phyloP scores from a whole-genome alignment of 2,888 invertebrate species.

The Prosopocoilus inquinatus region DNA sequence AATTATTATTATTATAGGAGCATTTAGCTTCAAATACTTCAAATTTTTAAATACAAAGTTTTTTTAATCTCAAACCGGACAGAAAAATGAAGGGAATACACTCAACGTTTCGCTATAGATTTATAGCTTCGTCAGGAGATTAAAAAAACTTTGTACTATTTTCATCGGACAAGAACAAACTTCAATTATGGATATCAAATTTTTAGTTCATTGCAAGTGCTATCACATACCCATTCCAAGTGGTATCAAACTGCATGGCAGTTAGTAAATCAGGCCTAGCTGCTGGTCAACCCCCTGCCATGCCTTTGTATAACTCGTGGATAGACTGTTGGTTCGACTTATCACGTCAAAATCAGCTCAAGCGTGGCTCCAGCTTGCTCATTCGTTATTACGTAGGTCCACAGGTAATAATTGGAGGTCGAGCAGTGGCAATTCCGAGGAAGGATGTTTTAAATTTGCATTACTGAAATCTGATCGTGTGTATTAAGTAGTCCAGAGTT shows the following conservation, averaged over 20 bases:
- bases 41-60: too few species aligned
- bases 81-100: too few species aligned
- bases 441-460: constrained; percentile 23
- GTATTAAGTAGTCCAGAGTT: not conserved
- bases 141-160: too few species aligned
- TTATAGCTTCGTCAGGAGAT: too few species aligned
- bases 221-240: constrained; percentile 87
- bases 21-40: too few species aligned
- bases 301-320: constrained; percentile 83
- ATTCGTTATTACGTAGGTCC: constrained; percentile 70
- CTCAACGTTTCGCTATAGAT: too few species aligned
- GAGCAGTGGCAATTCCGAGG: constrained; percentile 35
- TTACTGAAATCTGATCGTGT: constrained; percentile 8
- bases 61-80: too few species aligned
- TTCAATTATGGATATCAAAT: not conserved
- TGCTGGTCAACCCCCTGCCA: constrained; percentile 80
- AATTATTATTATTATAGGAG: too few species aligned
- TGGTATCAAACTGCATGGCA: constrained; percentile 89
- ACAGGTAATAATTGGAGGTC: constrained; percentile 43
- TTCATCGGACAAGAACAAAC: too few species aligned
- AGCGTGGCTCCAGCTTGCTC: constrained; percentile 81
- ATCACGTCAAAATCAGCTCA: constrained; percentile 70
- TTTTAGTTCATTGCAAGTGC: constrained; percentile 74
- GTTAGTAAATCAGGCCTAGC: constrained; percentile 77
- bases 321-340: constrained; percentile 81